These are phyloP conservation scores for Semnornis frantzii DNA, from an alignment of 2,113 vertebrate species.

Conservation along the genomic window DNA sequence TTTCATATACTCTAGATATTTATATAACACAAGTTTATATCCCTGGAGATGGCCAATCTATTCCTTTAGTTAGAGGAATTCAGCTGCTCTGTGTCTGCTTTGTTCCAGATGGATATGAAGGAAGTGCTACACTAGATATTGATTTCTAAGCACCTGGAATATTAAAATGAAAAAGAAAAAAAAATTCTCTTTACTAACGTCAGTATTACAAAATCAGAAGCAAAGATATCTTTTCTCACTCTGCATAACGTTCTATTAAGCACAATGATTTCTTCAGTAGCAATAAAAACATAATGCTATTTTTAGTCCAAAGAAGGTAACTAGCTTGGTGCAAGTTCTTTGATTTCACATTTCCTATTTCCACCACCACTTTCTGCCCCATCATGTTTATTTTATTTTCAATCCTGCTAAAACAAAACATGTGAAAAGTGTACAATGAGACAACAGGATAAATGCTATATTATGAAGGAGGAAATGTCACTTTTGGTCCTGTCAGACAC, in stretches of 20 bases:
- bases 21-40: slow-evolving; percentile 1
- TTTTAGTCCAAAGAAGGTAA: background rate
- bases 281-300: background rate
- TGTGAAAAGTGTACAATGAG: background rate
- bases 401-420: background rate
- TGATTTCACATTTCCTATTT: background rate
- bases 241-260: background rate
- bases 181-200: background rate
- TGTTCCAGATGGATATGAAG: background rate
- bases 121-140: background rate
- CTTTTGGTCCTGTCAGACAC: background rate
- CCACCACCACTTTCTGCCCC: background rate
- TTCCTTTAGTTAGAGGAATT: slow-evolving; percentile 43
- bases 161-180: background rate
- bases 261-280: background rate
- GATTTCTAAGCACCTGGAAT: background rate
- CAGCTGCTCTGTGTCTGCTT: background rate
- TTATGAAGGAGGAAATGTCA: background rate
- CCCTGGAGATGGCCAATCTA: background rate
- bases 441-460: background rate
- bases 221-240: background rate
- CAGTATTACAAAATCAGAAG: background rate
- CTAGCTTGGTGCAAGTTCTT: background rate
- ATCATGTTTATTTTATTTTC: background rate
- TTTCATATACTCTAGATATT: slow-evolving; percentile 35